Percentiles rank a stretch among this genome's conserved stretches.
These are phyloP conservation scores for Triplophysa dalaica DNA, from an alignment of 2,113 vertebrate species.

Conservation along the genomic window DNA sequence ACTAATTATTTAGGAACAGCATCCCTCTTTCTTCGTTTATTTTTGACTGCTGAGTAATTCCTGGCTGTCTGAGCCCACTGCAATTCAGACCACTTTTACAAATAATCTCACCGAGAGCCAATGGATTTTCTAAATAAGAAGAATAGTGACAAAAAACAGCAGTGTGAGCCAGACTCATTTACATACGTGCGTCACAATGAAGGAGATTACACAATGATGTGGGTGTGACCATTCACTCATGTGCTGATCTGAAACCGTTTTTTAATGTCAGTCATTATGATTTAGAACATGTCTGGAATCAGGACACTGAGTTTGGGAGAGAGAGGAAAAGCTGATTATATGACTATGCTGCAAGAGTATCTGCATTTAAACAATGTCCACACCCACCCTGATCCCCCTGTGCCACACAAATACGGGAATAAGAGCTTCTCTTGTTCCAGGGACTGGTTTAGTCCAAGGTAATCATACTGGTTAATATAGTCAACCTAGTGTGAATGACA, in stretches of 20 bases:
- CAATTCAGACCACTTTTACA: not conserved
- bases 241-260: not conserved
- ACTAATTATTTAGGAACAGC: constrained; percentile 11
- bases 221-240: not conserved
- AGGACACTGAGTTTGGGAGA: not conserved
- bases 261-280: constrained; percentile 13
- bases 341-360: constrained; percentile 2
- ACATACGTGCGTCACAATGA: constrained; percentile 13
- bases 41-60: constrained; percentile 26
- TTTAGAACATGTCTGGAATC: not conserved
- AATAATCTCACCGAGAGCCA: constrained; percentile 19
- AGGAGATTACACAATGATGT: not conserved
- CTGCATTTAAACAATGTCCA: not conserved
- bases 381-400: not conserved
- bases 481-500: too few species aligned
- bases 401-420: not conserved
- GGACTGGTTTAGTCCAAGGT: too few species aligned
- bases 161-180: constrained; percentile 9
- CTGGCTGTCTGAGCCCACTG: constrained; percentile 7
- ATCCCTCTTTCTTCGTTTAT: not conserved
- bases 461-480: too few species aligned
- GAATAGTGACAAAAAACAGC: constrained; percentile 25
- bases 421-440: too few species aligned
- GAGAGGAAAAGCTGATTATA: not conserved
- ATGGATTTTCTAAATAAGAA: constrained; percentile 35